phyloP scores from a whole-genome alignment of 2,797 vertebrate genomes.

The Ceyx erithaca region DNA sequence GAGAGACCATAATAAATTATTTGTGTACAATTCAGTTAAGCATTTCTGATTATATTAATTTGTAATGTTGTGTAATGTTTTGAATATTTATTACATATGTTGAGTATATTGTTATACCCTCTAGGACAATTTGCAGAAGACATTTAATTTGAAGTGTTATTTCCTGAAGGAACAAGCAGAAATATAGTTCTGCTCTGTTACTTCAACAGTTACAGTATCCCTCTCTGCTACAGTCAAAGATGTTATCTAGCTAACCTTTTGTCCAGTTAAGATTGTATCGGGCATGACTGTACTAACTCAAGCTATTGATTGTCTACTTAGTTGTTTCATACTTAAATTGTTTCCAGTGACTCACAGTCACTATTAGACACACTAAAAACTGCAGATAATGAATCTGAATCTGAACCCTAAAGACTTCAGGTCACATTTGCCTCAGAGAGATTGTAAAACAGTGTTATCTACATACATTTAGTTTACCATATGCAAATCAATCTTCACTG shows the following conservation, averaged over 20 bases:
- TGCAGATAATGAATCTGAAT: background rate
- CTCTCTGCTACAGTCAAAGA: background rate
- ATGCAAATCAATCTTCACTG: background rate
- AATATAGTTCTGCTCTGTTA: background rate
- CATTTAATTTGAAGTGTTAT: conserved; percentile 36
- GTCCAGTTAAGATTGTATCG: background rate
- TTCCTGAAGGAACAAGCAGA: conserved; percentile 40
- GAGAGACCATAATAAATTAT: conserved; percentile 40
- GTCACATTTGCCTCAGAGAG: background rate
- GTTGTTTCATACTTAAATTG: background rate
- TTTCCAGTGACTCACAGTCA: background rate
- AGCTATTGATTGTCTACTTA: background rate
- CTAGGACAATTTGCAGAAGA: conserved; percentile 5
- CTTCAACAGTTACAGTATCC: background rate
- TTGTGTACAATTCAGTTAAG: conserved; percentile 16
- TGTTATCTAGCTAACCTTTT: background rate
- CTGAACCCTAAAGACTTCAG: background rate
- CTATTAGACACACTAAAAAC: background rate
- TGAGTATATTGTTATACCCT: conserved; percentile 13
- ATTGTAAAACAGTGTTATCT: background rate
- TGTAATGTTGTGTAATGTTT: background rate
- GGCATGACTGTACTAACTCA: background rate
- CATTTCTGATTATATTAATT: conserved; percentile 14
- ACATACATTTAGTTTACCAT: background rate
- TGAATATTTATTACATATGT: conserved; percentile 22